These are phyloP conservation scores for Cheilosia pagana DNA, from an alignment of 2,888 invertebrate genomes.

Conservation along the genomic window DNA sequence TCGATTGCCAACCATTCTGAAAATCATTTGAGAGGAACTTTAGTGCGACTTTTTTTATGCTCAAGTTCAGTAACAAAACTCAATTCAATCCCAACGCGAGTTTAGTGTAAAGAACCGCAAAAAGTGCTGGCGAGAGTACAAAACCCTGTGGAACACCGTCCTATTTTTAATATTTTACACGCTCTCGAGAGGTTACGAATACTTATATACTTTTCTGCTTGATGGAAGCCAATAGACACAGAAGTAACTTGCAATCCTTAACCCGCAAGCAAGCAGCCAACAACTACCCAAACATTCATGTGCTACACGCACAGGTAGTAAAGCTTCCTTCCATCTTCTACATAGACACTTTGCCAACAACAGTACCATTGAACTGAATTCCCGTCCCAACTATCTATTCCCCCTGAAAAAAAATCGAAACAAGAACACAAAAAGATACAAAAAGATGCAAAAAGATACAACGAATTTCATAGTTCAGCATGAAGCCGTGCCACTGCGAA, in stretches of 20 bases:
- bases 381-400: background rate
- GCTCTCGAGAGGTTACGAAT: background rate
- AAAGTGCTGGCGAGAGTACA: no score
- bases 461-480: constrained; percentile 21
- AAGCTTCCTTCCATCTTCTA: background rate
- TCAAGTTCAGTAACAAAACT: no score
- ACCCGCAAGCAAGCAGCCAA: background rate
- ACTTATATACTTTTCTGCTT: no score
- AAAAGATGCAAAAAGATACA: constrained; percentile 5
- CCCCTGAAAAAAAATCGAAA: background rate
- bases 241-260: background rate
- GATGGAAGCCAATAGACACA: no score
- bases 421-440: background rate
- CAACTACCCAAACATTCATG: no score
- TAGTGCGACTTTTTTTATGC: no score
- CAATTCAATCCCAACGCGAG: no score
- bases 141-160: no score
- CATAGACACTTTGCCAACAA: constrained; percentile 1
- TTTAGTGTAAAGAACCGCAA: no score
- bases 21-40: no score
- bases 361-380: constrained; percentile 33
- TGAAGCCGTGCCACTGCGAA: background rate
- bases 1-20: no score
- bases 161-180: no score
- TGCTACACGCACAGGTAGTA: background rate